Base-by-base conservation (phyloP, 1,140 invertebrate genomes). In the Oryctes rhinoceros region DNA sequence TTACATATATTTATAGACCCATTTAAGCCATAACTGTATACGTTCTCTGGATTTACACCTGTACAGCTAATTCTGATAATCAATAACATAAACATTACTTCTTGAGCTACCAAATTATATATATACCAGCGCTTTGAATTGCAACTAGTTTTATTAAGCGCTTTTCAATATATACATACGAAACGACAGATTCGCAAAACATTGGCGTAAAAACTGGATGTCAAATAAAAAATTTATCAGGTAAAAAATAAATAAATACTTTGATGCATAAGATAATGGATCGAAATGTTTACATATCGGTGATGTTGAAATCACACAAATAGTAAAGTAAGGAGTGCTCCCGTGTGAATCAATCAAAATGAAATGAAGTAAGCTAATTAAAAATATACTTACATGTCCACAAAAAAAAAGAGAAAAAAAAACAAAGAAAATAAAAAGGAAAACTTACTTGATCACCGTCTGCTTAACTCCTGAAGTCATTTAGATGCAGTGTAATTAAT, bases 401-500 rank as follows among this genome's bases (percentile, higher is more conserved):
- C 2, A 30, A 30, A 30, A 30, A 30, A 15, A 62, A 20, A 11
- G 20, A n/a, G n/a, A n/a, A n/a, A n/a, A n/a, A n/a, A n/a, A n/a
- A n/a, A n/a, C 24, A 71, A 35, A 71, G 13, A 35, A 37, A 35
- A 24, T 71, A 71, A 71, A 71, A 37, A 24, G 65, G 13, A 11
- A 4, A 18, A 71, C 65, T 71, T 71, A 71, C 65, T 71, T 71
- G 18, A 71, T 71, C 18, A 71, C 65, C 24, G 65, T 71, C 35
- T 71, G 65, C 24, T 71, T 71, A 71, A 71, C 65, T 71, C 65
- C 65, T 71, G 65, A 71, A 24, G 65, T 71, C 65, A 71, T 71
- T 71, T 71, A 37, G 20, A 9, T 71, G 35, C 18, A 30, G 13
- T 35, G 5, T 35, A 71, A 71, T 71, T 71, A 15, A 71, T 71